A percentile compares a stretch with the other conserved stretches of the same genome.
These are phyloP conservation scores for western clawed frog (Xenopus tropicalis) DNA, from an alignment of 2,113 vertebrate species.

Conservation along the genomic window DNA sequence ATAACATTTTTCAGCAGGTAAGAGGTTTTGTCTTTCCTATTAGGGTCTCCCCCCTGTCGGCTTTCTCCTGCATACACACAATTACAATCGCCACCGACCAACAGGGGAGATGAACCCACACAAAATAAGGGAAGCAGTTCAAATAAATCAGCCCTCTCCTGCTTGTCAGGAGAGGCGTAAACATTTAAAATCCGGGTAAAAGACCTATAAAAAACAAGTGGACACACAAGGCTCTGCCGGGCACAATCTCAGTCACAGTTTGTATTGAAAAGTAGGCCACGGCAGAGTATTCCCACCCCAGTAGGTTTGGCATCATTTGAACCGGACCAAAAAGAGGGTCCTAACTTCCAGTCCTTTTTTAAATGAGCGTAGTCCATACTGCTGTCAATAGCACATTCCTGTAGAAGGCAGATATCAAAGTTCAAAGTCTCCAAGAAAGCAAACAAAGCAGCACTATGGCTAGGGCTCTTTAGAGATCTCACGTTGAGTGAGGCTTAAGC, in stretches of 20 bases:
- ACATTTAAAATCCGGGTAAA: background rate
- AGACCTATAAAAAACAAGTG: too few relatives aligned
- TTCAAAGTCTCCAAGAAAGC: background rate
- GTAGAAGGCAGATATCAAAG: background rate
- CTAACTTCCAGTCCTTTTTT: too few relatives aligned
- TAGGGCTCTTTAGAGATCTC: background rate
- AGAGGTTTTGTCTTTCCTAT: background rate
- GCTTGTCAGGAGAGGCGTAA: background rate
- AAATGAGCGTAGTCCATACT: too few relatives aligned
- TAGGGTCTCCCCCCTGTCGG: background rate
- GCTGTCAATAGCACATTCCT: background rate
- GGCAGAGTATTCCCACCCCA: background rate
- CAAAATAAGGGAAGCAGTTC: background rate
- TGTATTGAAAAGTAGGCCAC: background rate
- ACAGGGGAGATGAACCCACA: background rate
- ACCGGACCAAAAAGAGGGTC: background rate
- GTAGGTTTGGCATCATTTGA: background rate
- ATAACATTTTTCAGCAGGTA: background rate
- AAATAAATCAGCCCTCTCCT: background rate
- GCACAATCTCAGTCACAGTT: background rate
- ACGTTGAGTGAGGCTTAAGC: too few relatives aligned
- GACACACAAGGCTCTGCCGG: background rate
- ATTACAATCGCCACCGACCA: background rate
- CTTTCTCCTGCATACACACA: background rate
- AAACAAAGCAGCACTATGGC: background rate